Percentiles rank a stretch among this genome's conserved stretches.
These are phyloP conservation scores for Tribolium castaneum DNA, from an alignment of 1,140 invertebrate genomes.

Conservation along the genomic window DNA sequence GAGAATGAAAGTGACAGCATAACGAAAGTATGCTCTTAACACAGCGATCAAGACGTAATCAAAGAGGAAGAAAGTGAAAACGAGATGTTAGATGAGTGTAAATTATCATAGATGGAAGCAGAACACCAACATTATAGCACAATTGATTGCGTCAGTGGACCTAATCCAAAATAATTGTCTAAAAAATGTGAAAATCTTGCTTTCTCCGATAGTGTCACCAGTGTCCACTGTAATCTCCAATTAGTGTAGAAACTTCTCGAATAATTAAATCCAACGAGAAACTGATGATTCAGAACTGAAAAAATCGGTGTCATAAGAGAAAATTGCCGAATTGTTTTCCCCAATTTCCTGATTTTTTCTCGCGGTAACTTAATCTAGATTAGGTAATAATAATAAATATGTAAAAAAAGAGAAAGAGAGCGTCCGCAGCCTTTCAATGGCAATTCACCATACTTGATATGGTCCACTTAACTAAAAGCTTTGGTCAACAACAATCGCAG, in stretches of 20 bases:
- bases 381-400: slow-evolving; percentile 9
- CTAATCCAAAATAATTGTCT: not conserved
- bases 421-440: not conserved
- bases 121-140: not conserved
- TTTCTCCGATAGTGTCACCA: slow-evolving; percentile 14
- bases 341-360: not conserved
- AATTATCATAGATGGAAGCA: not conserved
- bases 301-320: not conserved
- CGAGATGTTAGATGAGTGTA: not conserved
- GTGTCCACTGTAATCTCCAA: not conserved
- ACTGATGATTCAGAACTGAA: not conserved
- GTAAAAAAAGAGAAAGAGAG: slow-evolving; percentile 18
- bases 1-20: slow-evolving; percentile 26
- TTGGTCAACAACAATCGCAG: not conserved
- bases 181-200: slow-evolving; percentile 8
- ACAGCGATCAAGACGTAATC: slow-evolving; percentile 30
- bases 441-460: not conserved
- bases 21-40: slow-evolving; percentile 19
- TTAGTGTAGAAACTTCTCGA: slow-evolving; percentile 6
- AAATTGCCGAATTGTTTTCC: not conserved
- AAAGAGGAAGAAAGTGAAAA: slow-evolving; percentile 19
- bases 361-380: slow-evolving; percentile 8
- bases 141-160: slow-evolving; percentile 3
- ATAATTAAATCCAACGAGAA: not conserved
- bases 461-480: slow-evolving; percentile 20